Evolutionary conservation across 2,113 vertebrate genomes (phyloP), one percentile per base, ranked within the genome.

Genomic region (Tretioscincus oriximinensis): DNA sequence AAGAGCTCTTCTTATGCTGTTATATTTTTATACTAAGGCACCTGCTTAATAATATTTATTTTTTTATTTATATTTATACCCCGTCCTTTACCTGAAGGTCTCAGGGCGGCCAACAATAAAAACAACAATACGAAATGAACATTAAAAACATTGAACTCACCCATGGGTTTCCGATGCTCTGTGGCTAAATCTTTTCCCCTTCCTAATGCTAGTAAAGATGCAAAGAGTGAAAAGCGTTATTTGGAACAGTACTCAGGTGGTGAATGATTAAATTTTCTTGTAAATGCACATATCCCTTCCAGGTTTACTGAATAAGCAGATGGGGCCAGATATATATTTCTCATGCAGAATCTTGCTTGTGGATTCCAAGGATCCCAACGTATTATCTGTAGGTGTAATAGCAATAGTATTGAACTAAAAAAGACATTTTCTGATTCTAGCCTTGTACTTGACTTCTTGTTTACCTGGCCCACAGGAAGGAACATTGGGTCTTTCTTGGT

Each of bases 231-330:
- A 28, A 58, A 73, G 41, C 7, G 26, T 79, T 58, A 78, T 66
- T 88, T 83, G 71, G 12, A 77, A 68, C 7, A 58, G 69, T 61
- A 75, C 28, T 35, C 68, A 54, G 84, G 81, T 82, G 26, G 51
- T 76, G 60, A 49, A 10, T 66, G 63, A 86, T 72, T 47, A n/a
- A 64, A 64, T 41, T n/a, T 21, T 66, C 58, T 66, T 65, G 20
- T 45, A 76, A 85, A 78, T 78, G 80, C 10, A n/a, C 41, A 31
- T 64, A 73, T 51, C 45, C 80, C 70, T 24, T 11, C 68, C 24
- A 75, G 78, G 49, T 58, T 83, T 70, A 84, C 73, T 60, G n/a
- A 14, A 63, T 73, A 28, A 28, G 72, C 69, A 88, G 78, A 64
- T 31, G 76, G 77, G 81, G 73, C n/a, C 0, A 10, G 29, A 29